phyloP scores from a whole-genome alignment of 2,888 invertebrate genomes.

The Eristalinus aeneus region DNA sequence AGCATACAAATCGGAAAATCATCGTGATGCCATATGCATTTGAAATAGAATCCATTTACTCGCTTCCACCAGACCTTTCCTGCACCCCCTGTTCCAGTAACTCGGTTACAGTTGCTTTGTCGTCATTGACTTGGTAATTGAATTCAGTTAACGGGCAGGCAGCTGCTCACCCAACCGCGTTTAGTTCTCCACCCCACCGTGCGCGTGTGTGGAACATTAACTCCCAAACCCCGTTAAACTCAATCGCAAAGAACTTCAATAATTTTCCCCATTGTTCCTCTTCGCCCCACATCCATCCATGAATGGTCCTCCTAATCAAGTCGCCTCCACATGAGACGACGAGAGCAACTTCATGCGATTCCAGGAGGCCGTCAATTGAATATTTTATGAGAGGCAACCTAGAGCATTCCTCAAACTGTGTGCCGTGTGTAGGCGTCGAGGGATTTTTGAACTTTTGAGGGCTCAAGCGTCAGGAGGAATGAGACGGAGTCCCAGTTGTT shows the following conservation, averaged over 20 bases:
- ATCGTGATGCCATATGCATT: neutral
- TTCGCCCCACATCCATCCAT: neutral
- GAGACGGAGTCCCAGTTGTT: neutral
- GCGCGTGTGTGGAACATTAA: conserved; percentile 8
- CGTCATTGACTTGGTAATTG: conserved; percentile 4
- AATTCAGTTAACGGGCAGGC: conserved; percentile 17
- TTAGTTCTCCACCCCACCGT: neutral
- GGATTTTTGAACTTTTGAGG: conserved; percentile 22
- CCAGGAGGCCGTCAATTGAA: conserved; percentile 52
- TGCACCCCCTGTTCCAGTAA: neutral
- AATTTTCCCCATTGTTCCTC: neutral
- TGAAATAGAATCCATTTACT: neutral
- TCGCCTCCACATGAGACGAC: neutral
- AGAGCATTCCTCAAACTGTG: conserved; percentile 17
- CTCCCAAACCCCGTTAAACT: conserved; percentile 4
- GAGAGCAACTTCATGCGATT: conserved; percentile 15
- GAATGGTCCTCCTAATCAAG: neutral
- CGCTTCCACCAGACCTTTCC: neutral
- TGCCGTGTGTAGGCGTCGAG: neutral
- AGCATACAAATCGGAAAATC: neutral
- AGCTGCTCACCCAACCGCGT: conserved; percentile 5
- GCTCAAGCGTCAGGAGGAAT: no score
- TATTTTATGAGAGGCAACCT: conserved; percentile 44
- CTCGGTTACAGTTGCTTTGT: conserved; percentile 5
- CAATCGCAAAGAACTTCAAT: neutral